A percentile compares a stretch with the other conserved stretches of the same genome.
phyloP scores from a whole-genome alignment of 1,140 invertebrate genomes.

The Carcinoscorpius rotundicauda region DNA sequence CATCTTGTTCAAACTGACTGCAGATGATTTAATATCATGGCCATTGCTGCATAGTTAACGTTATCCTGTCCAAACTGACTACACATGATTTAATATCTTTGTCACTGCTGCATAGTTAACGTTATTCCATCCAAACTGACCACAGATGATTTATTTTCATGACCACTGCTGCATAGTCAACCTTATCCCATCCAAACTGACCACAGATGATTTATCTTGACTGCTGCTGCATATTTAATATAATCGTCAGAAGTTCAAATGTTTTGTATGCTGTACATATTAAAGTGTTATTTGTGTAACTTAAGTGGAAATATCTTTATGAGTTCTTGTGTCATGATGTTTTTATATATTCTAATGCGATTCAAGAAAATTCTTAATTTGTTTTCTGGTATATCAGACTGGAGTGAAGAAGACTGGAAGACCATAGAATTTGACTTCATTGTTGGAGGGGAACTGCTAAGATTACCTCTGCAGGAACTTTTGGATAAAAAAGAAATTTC shows the following conservation, averaged over 20 bases:
- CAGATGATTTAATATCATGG: no score
- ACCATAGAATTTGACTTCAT: conserved; percentile 77
- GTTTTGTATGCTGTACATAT: not conserved
- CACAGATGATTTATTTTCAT: no score
- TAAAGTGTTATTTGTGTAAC: not conserved
- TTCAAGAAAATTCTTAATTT: not conserved
- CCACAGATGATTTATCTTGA: no score
- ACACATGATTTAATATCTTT: no score
- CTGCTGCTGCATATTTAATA: conserved; percentile 6
- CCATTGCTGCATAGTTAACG: no score
- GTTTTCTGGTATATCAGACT: conserved; percentile 19
- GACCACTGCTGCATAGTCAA: no score
- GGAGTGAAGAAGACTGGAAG: conserved; percentile 27
- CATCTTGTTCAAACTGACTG: no score
- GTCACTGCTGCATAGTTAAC: no score
- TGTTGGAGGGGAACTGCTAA: conserved; percentile 63
- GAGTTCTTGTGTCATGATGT: not conserved
- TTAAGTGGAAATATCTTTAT: not conserved
- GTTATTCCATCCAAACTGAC: no score
- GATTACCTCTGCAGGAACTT: conserved; percentile 41
- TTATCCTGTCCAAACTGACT: no score
- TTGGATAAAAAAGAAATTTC: conserved; percentile 31
- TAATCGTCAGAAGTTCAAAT: conserved; percentile 5
- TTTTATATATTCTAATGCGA: not conserved
- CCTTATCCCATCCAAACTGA: no score